Evolutionary conservation across 2,888 invertebrate genomes (phyloP).

Genomic region (Hirtodrosophila trivittata): DNA sequence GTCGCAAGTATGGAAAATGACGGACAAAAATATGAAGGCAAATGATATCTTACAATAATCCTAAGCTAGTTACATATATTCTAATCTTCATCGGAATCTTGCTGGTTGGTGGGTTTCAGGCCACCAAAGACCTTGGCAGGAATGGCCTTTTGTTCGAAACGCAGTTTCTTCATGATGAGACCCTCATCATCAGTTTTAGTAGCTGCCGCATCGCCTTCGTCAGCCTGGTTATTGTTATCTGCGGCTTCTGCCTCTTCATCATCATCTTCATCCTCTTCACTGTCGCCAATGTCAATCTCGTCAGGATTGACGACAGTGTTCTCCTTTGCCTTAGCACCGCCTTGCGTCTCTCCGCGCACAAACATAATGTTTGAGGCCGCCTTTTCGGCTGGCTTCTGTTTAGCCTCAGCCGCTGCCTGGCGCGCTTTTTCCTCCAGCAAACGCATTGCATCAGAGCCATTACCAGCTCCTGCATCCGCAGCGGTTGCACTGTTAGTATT

Average conservation of each 20-base stretch:
- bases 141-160: conserved; percentile 92
- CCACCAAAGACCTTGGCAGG: conserved; percentile 97
- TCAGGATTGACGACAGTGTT: conserved; percentile 92
- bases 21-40: no score
- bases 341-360: conserved; percentile 94
- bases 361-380: conserved; percentile 89
- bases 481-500: conserved; percentile 87
- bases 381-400: conserved; percentile 66
- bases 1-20: no score
- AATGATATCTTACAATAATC: no score
- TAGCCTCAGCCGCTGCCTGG: conserved; percentile 82
- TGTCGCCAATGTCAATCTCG: conserved; percentile 93
- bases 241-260: conserved; percentile 86
- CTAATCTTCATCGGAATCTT: conserved; percentile 77
- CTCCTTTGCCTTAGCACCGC: conserved; percentile 86
- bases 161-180: conserved; percentile 87
- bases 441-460: conserved; percentile 91
- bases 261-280: conserved; percentile 87
- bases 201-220: conserved; percentile 21
- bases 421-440: conserved; percentile 93
- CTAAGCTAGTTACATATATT: neutral
- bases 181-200: conserved; percentile 85
- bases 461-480: conserved; percentile 89
- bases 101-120: conserved; percentile 83
- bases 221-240: conserved; percentile 86